phyloP scores from a whole-genome alignment of 2,113 vertebrate species.

The Malurus cyaneus region DNA sequence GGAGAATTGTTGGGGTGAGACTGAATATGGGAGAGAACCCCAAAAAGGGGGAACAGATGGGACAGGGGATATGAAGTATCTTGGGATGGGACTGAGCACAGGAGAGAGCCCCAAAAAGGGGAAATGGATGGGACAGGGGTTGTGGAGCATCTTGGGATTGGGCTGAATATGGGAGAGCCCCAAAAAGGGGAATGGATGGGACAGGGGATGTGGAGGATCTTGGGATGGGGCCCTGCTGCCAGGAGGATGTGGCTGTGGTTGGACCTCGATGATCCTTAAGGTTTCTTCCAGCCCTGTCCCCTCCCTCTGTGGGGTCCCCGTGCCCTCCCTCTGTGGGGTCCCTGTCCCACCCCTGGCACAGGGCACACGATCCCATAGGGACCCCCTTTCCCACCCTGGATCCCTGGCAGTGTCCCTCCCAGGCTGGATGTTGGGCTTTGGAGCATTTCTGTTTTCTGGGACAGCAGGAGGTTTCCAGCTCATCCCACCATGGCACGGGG shows the following conservation, averaged over 20 bases:
- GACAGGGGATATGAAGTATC: not conserved
- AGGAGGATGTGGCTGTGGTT: not conserved
- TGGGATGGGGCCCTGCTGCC: not conserved
- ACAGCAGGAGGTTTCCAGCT: not conserved
- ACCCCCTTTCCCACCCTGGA: not conserved
- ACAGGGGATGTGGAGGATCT: fast-evolving
- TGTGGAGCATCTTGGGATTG: too few relatives aligned
- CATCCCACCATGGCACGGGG: not conserved
- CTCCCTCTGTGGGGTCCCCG: too few relatives aligned
- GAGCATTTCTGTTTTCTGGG: not conserved
- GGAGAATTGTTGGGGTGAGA: not conserved
- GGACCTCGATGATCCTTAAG: not conserved
- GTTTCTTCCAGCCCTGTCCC: not conserved
- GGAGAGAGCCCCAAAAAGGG: too few relatives aligned
- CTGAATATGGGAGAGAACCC: too few relatives aligned
- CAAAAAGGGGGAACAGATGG: not conserved
- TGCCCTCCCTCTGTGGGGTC: not conserved
- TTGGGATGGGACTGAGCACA: too few relatives aligned
- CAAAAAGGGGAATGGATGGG: too few relatives aligned
- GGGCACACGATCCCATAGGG: not conserved
- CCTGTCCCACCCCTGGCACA: not conserved
- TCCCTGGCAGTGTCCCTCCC: not conserved
- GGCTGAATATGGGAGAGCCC: too few relatives aligned
- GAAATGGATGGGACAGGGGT: too few relatives aligned
- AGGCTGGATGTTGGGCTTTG: not conserved